phyloP scores from a whole-genome alignment of 1,140 invertebrate species.

The Cotesia glomerata region DNA sequence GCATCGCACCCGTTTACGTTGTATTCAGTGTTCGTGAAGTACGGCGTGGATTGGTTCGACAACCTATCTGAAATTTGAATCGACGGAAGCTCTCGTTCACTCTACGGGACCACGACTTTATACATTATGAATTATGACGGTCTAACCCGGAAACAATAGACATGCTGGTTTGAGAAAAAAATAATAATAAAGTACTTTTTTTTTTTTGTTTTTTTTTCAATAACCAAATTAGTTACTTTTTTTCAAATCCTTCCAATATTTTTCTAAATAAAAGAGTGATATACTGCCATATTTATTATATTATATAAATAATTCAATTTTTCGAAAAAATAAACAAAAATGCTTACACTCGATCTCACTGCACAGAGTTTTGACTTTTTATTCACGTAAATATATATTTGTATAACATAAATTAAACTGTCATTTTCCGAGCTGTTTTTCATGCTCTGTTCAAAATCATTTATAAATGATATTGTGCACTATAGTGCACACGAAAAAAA shows the following conservation, averaged over 20 bases:
- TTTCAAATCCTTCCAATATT: neutral
- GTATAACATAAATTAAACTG: too few relatives aligned
- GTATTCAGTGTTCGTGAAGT: neutral
- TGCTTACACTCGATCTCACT: too few relatives aligned
- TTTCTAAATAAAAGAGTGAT: neutral
- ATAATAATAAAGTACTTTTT: neutral
- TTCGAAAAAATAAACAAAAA: too few relatives aligned
- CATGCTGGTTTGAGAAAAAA: neutral
- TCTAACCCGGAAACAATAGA: neutral
- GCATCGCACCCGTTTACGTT: neutral
- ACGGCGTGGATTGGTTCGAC: conserved; percentile 29
- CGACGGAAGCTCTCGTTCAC: conserved; percentile 20
- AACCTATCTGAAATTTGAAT: conserved; percentile 41
- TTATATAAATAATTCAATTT: too few relatives aligned
- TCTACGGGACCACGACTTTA: neutral
- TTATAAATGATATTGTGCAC: too few relatives aligned
- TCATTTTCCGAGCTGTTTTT: too few relatives aligned
- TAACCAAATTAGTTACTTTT: neutral
- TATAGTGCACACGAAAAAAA: too few relatives aligned
- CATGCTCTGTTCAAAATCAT: too few relatives aligned
- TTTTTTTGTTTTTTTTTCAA: neutral
- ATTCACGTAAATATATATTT: too few relatives aligned
- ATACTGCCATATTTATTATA: neutral
- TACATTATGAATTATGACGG: conserved; percentile 3
- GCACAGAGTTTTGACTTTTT: too few relatives aligned